Evolutionary conservation across 2,888 invertebrate genomes (phyloP).

Genomic region (Miltochrista miniata): DNA sequence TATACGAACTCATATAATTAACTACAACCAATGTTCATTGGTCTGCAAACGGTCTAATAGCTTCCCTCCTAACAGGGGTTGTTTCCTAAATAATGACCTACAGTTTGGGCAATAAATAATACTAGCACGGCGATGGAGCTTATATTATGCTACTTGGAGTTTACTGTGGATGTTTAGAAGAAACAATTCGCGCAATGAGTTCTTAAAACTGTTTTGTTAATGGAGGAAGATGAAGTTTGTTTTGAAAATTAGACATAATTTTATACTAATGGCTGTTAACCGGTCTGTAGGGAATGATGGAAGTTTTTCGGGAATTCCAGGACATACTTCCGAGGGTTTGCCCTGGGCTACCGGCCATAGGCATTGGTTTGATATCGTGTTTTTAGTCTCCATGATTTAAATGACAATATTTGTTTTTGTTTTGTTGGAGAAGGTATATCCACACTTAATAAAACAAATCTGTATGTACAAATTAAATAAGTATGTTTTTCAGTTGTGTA

Average conservation of each 20-base stretch:
- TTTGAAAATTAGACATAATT: background rate
- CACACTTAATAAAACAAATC: too few species aligned
- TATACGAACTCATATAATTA: slow-evolving; percentile 31
- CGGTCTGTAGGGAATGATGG: too few species aligned
- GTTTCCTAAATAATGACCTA: slow-evolving; percentile 72
- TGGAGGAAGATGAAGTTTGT: background rate
- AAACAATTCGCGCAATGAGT: slow-evolving; percentile 6
- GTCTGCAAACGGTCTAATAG: slow-evolving; percentile 48
- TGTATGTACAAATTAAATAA: too few species aligned
- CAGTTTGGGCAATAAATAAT: slow-evolving; percentile 76
- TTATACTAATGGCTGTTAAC: background rate
- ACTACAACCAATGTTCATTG: slow-evolving; percentile 45
- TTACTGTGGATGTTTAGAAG: slow-evolving; percentile 6
- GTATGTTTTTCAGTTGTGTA: too few species aligned
- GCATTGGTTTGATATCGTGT: too few species aligned
- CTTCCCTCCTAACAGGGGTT: slow-evolving; percentile 33
- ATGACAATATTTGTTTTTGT: too few species aligned
- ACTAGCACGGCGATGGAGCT: slow-evolving; percentile 66
- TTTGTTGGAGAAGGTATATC: too few species aligned
- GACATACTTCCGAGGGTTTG: too few species aligned
- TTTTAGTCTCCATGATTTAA: too few species aligned
- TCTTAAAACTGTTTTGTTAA: background rate
- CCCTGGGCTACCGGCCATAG: too few species aligned
- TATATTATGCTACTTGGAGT: slow-evolving; percentile 24
- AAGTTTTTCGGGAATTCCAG: too few species aligned